A percentile compares a stretch with the other conserved stretches of the same genome.
These are phyloP conservation scores for Plumapathes pennacea DNA, from an alignment of 92 coral and sea anemone genomes.

Conservation along the genomic window DNA sequence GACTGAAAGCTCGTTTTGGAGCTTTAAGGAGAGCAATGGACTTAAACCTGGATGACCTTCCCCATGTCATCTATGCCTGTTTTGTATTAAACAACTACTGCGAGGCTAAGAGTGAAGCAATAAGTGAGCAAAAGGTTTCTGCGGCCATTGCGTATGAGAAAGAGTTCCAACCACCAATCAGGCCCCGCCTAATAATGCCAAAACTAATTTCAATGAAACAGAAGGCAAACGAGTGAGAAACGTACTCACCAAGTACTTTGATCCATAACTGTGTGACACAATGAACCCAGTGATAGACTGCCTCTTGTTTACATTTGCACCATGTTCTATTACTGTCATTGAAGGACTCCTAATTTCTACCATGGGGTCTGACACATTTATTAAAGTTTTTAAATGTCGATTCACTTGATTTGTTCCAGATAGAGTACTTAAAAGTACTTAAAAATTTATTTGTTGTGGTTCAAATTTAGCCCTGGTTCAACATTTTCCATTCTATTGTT, in stretches of 20 bases:
- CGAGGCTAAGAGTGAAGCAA: conserved; percentile 21
- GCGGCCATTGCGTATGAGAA: conserved; percentile 35
- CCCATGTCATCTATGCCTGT: conserved; percentile 44
- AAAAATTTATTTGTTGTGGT: no score
- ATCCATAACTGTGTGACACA: conserved; percentile 26
- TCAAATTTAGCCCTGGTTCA: no score
- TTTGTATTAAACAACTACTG: conserved; percentile 44
- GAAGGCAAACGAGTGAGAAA: conserved; percentile 47
- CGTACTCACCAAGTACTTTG: conserved; percentile 36
- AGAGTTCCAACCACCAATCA: conserved; percentile 34
- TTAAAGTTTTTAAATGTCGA: no score
- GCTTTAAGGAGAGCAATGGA: conserved; percentile 49
- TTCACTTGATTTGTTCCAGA: no score
- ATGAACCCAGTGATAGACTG: no score
- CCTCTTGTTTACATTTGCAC: no score
- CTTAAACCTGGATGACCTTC: conserved; percentile 48
- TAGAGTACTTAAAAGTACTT: no score
- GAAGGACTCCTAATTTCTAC: no score
- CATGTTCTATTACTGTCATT: no score
- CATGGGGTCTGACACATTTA: no score
- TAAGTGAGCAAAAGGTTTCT: conserved; percentile 32
- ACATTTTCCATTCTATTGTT: no score
- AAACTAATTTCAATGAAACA: conserved; percentile 26
- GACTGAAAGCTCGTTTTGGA: conserved; percentile 47
- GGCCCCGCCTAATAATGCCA: conserved; percentile 19